Percentiles rank a stretch among this genome's conserved stretches.
phyloP scores from a whole-genome alignment of 2,113 vertebrate species.

The Lynx canadensis region DNA sequence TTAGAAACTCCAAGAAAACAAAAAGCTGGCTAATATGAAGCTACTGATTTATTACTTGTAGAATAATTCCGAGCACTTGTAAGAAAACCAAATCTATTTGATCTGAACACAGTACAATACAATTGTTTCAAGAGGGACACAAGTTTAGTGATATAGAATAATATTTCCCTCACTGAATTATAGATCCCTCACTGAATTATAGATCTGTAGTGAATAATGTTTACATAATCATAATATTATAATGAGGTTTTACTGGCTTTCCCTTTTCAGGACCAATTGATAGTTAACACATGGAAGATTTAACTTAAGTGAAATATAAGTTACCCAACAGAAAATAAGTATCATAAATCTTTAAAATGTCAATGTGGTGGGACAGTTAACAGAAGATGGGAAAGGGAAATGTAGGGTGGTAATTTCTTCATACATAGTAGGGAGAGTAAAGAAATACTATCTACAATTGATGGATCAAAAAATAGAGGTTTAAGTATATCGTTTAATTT shows the following conservation, averaged over 20 bases:
- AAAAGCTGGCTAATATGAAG: neutral
- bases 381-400: neutral
- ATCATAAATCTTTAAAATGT: neutral
- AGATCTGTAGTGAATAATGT: neutral
- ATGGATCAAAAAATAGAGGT: neutral
- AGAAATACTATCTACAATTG: neutral
- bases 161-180: neutral
- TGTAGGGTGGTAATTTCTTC: neutral
- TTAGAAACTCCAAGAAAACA: constrained; percentile 42
- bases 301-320: neutral
- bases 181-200: neutral
- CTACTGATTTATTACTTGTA: neutral
- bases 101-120: neutral
- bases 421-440: neutral
- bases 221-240: neutral
- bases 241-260: neutral
- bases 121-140: neutral
- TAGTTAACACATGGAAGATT: constrained; percentile 7
- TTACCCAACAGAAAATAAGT: neutral
- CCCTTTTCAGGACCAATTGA: neutral
- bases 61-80: neutral
- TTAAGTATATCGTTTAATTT: neutral
- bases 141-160: neutral
- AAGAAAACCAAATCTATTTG: constrained; percentile 1
- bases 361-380: neutral